A percentile compares a stretch with the other conserved stretches of the same genome.
Evolutionary conservation across 2,113 vertebrate genomes (phyloP).

Genomic region (Osmerus mordax): DNA sequence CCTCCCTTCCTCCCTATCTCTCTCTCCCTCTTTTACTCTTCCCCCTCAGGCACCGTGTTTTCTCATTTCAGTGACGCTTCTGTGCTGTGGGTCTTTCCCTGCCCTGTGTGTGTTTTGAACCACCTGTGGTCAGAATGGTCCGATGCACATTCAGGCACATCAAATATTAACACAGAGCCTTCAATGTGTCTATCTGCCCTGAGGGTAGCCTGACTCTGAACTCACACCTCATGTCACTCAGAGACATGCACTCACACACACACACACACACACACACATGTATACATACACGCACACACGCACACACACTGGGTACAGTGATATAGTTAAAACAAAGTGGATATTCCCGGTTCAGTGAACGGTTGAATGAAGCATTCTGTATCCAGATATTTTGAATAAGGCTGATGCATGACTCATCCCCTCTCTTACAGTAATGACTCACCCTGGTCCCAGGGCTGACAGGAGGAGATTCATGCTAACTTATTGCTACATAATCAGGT

Average conservation of each 20-base stretch:
- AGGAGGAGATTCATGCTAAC: conserved; percentile 20
- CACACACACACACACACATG: no score
- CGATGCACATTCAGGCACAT: not conserved
- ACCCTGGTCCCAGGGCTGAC: no score
- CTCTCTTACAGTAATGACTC: no score
- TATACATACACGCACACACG: no score
- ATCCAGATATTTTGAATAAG: no score
- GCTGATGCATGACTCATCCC: no score
- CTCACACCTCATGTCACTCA: not conserved
- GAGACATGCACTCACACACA: not conserved
- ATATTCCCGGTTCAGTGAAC: no score
- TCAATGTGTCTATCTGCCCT: not conserved
- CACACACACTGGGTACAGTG: no score
- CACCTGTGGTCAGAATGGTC: not conserved
- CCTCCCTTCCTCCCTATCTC: not conserved
- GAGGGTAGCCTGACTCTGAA: not conserved
- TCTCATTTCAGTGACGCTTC: not conserved
- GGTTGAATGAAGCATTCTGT: no score
- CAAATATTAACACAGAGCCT: not conserved
- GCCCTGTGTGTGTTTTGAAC: not conserved
- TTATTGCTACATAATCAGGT: conserved; percentile 45
- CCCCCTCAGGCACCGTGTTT: not conserved
- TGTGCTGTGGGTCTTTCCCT: not conserved
- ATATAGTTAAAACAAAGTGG: no score
- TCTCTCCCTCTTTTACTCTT: not conserved